Base-by-base conservation (phyloP, 1,140 invertebrate genomes). In the Dysdera silvatica region DNA sequence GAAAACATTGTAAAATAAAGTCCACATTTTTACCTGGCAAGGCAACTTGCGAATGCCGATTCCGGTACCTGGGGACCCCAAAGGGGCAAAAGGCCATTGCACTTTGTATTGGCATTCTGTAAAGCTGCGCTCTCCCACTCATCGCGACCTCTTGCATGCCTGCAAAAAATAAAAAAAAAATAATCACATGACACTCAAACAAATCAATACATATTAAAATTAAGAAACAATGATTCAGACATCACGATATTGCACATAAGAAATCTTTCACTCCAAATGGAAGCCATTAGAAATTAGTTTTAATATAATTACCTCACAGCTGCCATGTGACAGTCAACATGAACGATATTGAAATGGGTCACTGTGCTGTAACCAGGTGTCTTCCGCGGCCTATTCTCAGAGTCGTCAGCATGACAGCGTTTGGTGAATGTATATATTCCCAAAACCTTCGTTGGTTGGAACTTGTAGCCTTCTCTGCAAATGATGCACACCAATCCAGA, bases 371-470 rank as follows among this genome's bases (percentile, higher is more conserved):
- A 97, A 16, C 79, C 78, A 26, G 78, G 72, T 2, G 80, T 79
- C 63, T 82, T 82, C 73, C 91, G 89, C 40, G 88, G 81, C 74
- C 94, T 91, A 37, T 84, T 82, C 74, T 98, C 95, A 74, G 84
- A 89, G 70, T 97, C 92, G 70, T 98, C 95, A n/a, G 97, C 84
- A 71, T 89, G 87, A 71, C 89, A 93, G 12, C 92, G 84, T 78
- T 97, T 97, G 12, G 93, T 97, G 74, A 93, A 98, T 0, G 95
- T 98, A 74, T 98, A 98, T 68, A 98, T 89, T 31, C 91, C 95
- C 0, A 98, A 79, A 20, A 95, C 89, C 82, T 93, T 91, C 6
- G 83, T 86, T 7, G 90, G 89, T 74, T 93, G 90, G 75, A 93
- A 96, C 73, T 92, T 89, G 75, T 98, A 97, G 2, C 95, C 95